Base-by-base conservation (phyloP, 2,113 vertebrate genomes). In the Galbula dea region DNA sequence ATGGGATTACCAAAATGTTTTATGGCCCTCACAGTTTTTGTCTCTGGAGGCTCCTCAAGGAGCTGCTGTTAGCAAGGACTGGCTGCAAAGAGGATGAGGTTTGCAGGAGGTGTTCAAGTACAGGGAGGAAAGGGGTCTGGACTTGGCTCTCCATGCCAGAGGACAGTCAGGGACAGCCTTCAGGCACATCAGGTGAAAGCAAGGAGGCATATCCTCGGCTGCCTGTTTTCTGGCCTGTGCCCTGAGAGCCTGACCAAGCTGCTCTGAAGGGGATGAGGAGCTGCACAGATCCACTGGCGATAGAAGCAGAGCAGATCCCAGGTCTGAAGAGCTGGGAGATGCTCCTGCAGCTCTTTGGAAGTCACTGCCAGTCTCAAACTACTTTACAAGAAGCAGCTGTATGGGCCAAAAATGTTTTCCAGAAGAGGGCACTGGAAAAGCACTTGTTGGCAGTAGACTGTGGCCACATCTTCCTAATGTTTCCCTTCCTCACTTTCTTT, bases 341-440 rank as follows among this genome's bases (percentile, higher is more conserved):
- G 43, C 11, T 87, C n/a, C 52, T 68, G 23, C 62, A 72, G 8
- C 36, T 94, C 17, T 23, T 62, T 5, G 4, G 61, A 67, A 78
- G 36, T 49, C 32, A 54, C 51, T 12, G 3, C 46, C 34, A 48
- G 34, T 54, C 75, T 88, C 65, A 54, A 27, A n/a, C 49, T 58
- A 66, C 54, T 24, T 95, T 83, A 65, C 22, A 21, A 1, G 2
- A 78, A 71, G 30, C 37, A 37, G 77, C 15, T 79, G 41, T 8
- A 2, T 73, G 66, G 88, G 80, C 52, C 94, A 92, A 83, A 90
- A 93, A 78, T 49, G 73, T 90, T 84, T 96, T 94, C 94, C 94
- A 96, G 94, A 96, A 96, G 96, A 96, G 96, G 96, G 95, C 93
- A 95, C 92, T 96, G 94, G 91, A 95, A 96, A 96, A 92, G 90